Evolutionary conservation across 1,140 invertebrate species (phyloP).

Genomic region (Drosophila ananassae): DNA sequence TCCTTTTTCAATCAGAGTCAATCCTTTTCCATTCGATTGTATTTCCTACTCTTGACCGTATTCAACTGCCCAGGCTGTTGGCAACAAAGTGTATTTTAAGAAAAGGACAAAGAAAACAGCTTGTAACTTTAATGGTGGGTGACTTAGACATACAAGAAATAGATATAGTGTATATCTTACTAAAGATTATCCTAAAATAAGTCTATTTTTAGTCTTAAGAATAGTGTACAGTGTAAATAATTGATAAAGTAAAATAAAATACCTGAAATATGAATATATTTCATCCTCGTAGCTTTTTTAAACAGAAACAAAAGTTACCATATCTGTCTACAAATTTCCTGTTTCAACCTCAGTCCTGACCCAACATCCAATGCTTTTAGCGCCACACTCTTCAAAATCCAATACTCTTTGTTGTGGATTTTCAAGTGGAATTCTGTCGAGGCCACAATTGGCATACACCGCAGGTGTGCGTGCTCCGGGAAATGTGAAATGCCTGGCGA

Average conservation of each 20-base stretch:
- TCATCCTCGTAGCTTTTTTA: background rate
- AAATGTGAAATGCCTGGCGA: conserved; percentile 43
- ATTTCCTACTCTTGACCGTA: background rate
- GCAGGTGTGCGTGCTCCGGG: conserved; percentile 29
- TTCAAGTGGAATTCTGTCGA: conserved; percentile 3
- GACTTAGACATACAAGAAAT: background rate
- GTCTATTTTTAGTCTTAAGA: too few species aligned
- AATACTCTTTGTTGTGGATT: conserved; percentile 16
- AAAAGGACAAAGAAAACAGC: background rate
- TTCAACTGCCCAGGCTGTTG: background rate
- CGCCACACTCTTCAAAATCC: background rate
- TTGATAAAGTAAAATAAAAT: too few species aligned
- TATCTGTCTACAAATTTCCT: background rate
- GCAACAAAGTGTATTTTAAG: background rate
- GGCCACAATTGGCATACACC: conserved; percentile 18
- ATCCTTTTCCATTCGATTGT: conserved; percentile 6
- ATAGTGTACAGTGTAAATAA: too few species aligned
- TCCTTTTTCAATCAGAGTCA: conserved; percentile 18
- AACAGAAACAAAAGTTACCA: background rate
- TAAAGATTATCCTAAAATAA: too few species aligned
- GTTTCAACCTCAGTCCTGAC: background rate
- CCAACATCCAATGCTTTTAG: background rate
- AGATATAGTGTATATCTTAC: too few species aligned
- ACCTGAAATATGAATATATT: too few species aligned
- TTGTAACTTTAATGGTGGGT: background rate